Evolutionary conservation across 1,140 invertebrate species (phyloP), one percentile per base, ranked within the genome.

Genomic region (Meloidogyne floridensis): DNA sequence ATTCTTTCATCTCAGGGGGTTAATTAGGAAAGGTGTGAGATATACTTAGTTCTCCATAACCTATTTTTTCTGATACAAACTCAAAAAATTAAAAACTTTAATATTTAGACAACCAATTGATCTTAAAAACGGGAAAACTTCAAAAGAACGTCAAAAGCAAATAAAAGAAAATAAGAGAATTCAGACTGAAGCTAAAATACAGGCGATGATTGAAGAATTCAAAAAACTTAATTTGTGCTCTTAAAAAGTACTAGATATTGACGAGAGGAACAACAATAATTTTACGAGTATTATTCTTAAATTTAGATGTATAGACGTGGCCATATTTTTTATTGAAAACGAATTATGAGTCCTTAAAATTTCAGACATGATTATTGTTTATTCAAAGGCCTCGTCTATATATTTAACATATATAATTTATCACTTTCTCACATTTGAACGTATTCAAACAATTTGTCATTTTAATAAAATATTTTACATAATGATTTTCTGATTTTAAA

Each of bases 191-290:
- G n/a, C 3, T 65, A 47, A 47, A 47, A 47, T 47, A 47, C 47
- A 47, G 47, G 47, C 47, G 7, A 65, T 65, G 59, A 65, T 65
- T 18, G 59, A 65, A 7, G 59, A 65, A 65, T 65, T 65, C 59
- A 65, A 65, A 65, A 65, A 65, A 65, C n/a, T 65, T n/a, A n/a
- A 65, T 65, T 65, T 65, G n/a, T 65, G 59, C 59, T n/a, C 59
- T 6, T 18, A 65, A 65, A 32, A 32, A 32, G 32, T 32, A 32
- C 32, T 32, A 5, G 13, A n/a, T 6, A 18, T 65, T 65, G 47
- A 47, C 47, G 47, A 47, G 47, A 47, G 7, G 5, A 8, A 8
- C 47, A 6, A 0, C 7, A 47, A 47, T 47, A 47, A 32, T 32
- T 47, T 47, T 47, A 47, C 47, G 47, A 47, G 47, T 47, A 47